Evolutionary conservation across 2,113 vertebrate species (phyloP).

Genomic region (Calypte anna): DNA sequence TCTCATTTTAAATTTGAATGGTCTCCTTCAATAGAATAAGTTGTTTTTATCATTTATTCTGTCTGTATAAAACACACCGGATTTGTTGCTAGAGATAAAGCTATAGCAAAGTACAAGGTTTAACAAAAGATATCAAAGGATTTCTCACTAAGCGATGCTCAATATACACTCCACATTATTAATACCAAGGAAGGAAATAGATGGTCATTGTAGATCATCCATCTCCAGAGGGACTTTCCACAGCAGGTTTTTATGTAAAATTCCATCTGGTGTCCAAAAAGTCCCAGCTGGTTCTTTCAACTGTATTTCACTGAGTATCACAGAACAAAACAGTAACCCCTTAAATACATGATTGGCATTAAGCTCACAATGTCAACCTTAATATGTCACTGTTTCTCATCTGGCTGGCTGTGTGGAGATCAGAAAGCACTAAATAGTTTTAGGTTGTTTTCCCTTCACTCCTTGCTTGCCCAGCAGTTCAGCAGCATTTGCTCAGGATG

Average conservation of each 20-base stretch:
- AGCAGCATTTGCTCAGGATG: background rate
- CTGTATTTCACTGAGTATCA: background rate
- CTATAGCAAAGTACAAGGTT: background rate
- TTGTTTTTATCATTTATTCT: background rate
- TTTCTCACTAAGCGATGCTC: background rate
- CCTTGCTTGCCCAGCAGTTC: background rate
- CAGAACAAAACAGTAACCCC: background rate
- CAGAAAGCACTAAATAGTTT: background rate
- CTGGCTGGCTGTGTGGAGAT: background rate
- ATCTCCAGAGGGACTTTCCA: background rate
- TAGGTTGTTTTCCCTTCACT: background rate
- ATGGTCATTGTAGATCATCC: background rate
- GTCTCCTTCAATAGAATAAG: background rate
- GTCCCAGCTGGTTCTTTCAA: background rate
- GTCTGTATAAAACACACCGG: background rate
- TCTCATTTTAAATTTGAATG: background rate
- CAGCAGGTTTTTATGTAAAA: background rate
- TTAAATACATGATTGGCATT: background rate
- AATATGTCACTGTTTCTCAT: background rate
- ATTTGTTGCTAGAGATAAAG: background rate
- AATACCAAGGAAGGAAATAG: background rate
- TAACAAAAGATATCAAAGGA: conserved; percentile 21
- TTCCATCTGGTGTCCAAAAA: background rate
- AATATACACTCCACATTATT: background rate
- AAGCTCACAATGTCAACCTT: background rate